A percentile compares a stretch with the other conserved stretches of the same genome.
These are phyloP conservation scores for Hypomesus transpacificus DNA, from an alignment of 2,113 vertebrate genomes.

Conservation along the genomic window DNA sequence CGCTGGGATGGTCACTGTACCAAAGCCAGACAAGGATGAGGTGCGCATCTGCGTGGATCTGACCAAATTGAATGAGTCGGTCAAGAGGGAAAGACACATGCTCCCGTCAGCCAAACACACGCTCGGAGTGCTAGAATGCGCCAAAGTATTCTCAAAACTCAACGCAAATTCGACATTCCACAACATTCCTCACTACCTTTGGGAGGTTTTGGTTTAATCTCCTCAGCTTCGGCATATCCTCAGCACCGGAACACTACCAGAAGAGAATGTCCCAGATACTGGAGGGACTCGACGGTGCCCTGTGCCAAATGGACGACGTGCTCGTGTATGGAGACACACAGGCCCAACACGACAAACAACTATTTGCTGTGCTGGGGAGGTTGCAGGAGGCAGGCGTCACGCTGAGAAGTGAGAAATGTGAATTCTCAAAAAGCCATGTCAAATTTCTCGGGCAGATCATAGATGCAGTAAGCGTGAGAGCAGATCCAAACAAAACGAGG, in stretches of 20 bases:
- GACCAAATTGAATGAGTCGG: slow-evolving; percentile 14
- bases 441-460: slow-evolving; percentile 9
- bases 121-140: slow-evolving; percentile 4
- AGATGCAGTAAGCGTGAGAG: background rate
- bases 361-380: background rate
- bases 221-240: slow-evolving; percentile 25
- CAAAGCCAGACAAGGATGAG: background rate
- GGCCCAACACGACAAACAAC: background rate
- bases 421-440: slow-evolving; percentile 4
- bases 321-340: background rate
- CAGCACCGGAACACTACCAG: slow-evolving; percentile 24
- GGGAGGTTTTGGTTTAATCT: slow-evolving; percentile 25
- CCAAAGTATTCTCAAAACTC: slow-evolving; percentile 25
- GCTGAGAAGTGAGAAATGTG: slow-evolving; percentile 8
- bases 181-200: slow-evolving; percentile 25
- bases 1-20: slow-evolving; percentile 13
- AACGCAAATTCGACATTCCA: slow-evolving; percentile 3
- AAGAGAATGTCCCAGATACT: slow-evolving; percentile 15
- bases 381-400: slow-evolving; percentile 2
- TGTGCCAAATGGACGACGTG: slow-evolving; percentile 23
- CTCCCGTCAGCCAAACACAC: slow-evolving; percentile 22
- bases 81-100: slow-evolving; percentile 15
- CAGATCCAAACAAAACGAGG: slow-evolving; percentile 13
- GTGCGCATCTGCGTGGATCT: slow-evolving; percentile 26
- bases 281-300: background rate